Evolutionary conservation across 2,113 vertebrate species (phyloP).

Genomic region (Ceratotherium simum): DNA sequence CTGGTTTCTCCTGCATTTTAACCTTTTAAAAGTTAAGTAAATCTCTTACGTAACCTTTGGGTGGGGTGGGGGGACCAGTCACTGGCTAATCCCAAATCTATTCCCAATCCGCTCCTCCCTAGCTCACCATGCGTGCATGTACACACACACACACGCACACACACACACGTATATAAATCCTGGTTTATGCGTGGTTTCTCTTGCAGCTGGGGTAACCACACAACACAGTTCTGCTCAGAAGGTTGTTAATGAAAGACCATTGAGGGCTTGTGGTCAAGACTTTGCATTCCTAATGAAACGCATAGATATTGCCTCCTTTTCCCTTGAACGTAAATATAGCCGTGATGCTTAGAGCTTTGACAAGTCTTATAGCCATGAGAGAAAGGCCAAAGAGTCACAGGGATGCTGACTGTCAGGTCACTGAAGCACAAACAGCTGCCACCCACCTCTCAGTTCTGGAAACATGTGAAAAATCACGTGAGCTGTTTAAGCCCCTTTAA

Average conservation of each 20-base stretch:
- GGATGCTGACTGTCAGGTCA: background rate
- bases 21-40: background rate
- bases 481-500: background rate
- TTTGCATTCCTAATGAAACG: background rate
- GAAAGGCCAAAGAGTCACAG: background rate
- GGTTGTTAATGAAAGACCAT: background rate
- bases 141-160: accelerated
- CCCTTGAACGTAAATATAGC: background rate
- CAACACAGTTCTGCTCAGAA: background rate
- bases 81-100: background rate
- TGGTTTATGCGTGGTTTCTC: background rate
- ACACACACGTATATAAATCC: background rate
- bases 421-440: background rate
- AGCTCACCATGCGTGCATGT: accelerated
- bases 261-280: background rate
- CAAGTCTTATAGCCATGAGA: background rate
- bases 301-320: background rate
- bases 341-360: background rate
- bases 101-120: background rate
- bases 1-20: background rate
- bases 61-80: background rate
- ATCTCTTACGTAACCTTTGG: background rate
- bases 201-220: background rate
- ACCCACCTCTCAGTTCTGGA: background rate
- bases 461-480: background rate